phyloP scores from a whole-genome alignment of 2,113 vertebrate species.

The Polyodon spathula region DNA sequence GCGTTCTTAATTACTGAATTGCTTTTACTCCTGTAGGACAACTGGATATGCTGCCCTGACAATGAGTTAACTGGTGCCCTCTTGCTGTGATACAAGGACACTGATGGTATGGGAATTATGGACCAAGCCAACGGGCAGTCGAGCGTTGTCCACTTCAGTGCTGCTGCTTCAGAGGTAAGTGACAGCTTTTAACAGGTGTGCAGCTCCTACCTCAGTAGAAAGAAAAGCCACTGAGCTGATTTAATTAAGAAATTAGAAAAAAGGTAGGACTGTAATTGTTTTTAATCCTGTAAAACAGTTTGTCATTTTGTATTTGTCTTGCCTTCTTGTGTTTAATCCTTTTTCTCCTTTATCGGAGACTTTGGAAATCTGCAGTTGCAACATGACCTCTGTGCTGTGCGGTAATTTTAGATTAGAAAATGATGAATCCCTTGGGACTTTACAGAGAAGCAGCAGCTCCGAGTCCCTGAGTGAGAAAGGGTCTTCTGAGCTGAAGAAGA shows the following conservation, averaged over 20 bases:
- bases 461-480: constrained; percentile 92
- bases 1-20: neutral
- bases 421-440: constrained; percentile 26
- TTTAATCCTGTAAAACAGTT: too few relatives aligned
- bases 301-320: too few relatives aligned
- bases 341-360: too few relatives aligned
- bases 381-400: constrained; percentile 16
- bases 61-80: constrained; percentile 54
- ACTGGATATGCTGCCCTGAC: constrained; percentile 55
- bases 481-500: constrained; percentile 89
- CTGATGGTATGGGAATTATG: constrained; percentile 83
- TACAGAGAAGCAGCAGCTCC: constrained; percentile 91
- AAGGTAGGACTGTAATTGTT: too few relatives aligned
- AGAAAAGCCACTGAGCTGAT: too few relatives aligned
- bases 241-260: too few relatives aligned
- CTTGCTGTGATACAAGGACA: constrained; percentile 42
- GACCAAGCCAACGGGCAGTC: constrained; percentile 86
- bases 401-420: neutral
- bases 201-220: too few relatives aligned
- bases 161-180: too few relatives aligned
- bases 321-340: too few relatives aligned
- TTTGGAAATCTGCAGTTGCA: too few relatives aligned
- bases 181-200: too few relatives aligned
- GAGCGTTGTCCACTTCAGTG: too few relatives aligned
- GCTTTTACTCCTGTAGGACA: constrained; percentile 45